Evolutionary conservation across 2,113 vertebrate species (phyloP), one percentile per base, ranked within the genome.

Genomic region (Peromyscus californicus): DNA sequence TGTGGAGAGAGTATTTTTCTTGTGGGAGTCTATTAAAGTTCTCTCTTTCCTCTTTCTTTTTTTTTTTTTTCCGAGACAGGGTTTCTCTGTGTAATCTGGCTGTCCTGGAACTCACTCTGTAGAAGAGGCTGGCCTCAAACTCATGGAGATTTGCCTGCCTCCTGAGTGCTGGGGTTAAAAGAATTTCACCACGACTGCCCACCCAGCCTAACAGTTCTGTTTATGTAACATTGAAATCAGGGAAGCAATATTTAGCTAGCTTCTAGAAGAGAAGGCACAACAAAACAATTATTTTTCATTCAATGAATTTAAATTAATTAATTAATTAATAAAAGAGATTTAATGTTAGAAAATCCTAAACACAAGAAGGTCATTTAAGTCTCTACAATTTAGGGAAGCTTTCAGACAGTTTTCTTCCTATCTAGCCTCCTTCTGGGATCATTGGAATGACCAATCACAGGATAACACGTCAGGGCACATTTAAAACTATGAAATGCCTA

Each of bases 311-410:
- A 59, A 19, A 59, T 59, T 59, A 59, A 92, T 65, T 89, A 59
- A 92, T 65, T 89, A 90, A 90, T 70, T 95, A 89, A 76, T 70
- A 84, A 70, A 90, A 45, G 36, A 75, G 54, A 83, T 57, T 63
- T 0, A 93, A 69, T 74, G 48, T 57, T 83, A 89, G 3, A 83
- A 91, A 75, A 26, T 76, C 17, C 45, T 79, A 51, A 74, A 33
- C 26, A 57, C 1, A 85, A 67, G 19, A 39, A 69, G 70, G 57
- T 54, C 17, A 48, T 86, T 93, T 83, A 95, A 87, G 48, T 82
- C 16, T 93, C 83, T 88, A 39, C 61, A 91, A 5, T 12, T 90
- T n/a, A 45, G 16, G 29, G 45, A 54, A 93, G 74, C 45, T 75
- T 74, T 90, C 39, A 36, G 39, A 61, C 19, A 72, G 7, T 59